Evolutionary conservation across 2,888 invertebrate genomes (phyloP).

Genomic region (Lamellibrachia columna): DNA sequence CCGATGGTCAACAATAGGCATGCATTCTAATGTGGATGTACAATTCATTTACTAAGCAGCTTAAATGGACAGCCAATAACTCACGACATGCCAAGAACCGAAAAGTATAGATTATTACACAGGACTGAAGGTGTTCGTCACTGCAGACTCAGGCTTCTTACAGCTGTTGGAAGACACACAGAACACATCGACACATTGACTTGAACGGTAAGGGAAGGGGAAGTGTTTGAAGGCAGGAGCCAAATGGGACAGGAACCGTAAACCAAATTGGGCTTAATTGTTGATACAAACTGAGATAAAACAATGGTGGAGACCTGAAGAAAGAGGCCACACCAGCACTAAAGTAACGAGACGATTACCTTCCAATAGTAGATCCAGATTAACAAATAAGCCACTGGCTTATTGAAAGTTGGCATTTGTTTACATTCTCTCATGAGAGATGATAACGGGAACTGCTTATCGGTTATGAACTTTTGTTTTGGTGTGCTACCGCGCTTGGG

Average conservation of each 20-base stretch:
- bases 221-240: not conserved
- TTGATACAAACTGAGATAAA: not conserved
- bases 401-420: not conserved
- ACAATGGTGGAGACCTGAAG: not conserved
- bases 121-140: not conserved
- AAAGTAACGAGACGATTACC: not conserved
- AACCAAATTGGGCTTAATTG: not conserved
- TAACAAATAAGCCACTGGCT: not conserved
- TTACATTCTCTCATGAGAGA: too few species aligned
- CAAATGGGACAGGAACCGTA: not conserved
- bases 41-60: too few species aligned
- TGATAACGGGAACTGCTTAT: too few species aligned
- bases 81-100: conserved; percentile 6
- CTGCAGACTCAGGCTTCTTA: not conserved
- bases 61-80: not conserved
- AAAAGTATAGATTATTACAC: not conserved
- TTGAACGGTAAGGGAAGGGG: not conserved
- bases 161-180: not conserved
- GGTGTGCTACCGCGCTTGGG: too few species aligned
- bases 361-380: not conserved
- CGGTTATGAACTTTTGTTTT: too few species aligned
- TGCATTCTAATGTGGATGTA: not conserved
- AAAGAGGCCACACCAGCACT: not conserved
- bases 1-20: not conserved
- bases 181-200: not conserved